Evolutionary conservation across 1,140 invertebrate species (phyloP).

Genomic region (Calliphora vicina): DNA sequence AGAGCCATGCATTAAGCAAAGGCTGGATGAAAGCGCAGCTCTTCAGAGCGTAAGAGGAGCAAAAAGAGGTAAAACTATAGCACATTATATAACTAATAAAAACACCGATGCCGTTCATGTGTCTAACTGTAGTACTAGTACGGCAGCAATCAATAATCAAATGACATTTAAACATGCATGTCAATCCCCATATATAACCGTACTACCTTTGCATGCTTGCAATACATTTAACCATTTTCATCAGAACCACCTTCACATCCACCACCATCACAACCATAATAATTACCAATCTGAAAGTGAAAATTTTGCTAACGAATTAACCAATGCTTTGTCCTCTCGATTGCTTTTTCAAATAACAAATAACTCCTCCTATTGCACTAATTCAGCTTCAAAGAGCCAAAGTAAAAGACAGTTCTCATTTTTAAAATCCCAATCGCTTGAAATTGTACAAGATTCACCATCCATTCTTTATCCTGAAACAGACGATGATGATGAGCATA

Average conservation of each 20-base stretch:
- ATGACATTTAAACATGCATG: background rate
- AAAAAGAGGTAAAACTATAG: background rate
- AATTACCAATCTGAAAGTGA: background rate
- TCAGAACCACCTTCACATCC: background rate
- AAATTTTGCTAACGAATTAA: background rate
- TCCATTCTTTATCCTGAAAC: background rate
- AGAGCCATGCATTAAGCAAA: background rate
- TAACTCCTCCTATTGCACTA: background rate
- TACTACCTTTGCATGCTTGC: background rate
- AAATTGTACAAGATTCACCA: background rate
- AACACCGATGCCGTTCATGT: background rate
- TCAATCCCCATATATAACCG: background rate
- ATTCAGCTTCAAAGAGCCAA: background rate
- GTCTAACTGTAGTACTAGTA: background rate
- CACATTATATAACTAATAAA: background rate
- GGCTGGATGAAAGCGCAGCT: background rate
- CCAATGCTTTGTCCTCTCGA: constrained; percentile 8
- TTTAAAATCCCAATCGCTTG: constrained; percentile 21
- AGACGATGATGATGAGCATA: constrained; percentile 3
- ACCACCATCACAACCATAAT: background rate
- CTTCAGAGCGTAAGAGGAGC: background rate
- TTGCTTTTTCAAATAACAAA: constrained; percentile 10
- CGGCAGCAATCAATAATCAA: background rate
- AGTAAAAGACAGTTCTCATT: constrained; percentile 16
- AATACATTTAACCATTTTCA: constrained; percentile 1